A percentile compares a stretch with the other conserved stretches of the same genome.
These are phyloP conservation scores for Poicephalus gulielmi DNA, from an alignment of 2,113 vertebrate genomes.

Conservation along the genomic window DNA sequence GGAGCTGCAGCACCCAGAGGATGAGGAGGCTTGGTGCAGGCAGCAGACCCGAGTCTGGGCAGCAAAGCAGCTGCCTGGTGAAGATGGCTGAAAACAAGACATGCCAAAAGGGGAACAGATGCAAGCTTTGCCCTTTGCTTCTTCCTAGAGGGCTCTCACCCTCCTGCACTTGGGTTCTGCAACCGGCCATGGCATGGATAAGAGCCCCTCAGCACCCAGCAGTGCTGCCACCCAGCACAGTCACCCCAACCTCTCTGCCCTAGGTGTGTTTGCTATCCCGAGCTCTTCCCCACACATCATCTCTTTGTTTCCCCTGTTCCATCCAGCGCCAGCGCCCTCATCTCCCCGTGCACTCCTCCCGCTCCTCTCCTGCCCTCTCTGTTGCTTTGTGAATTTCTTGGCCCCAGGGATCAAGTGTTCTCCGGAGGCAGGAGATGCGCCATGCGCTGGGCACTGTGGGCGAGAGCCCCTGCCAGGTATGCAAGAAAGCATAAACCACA, in stretches of 20 bases:
- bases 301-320: neutral
- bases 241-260: neutral
- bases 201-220: neutral
- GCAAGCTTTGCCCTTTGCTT: neutral
- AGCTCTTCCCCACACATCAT: neutral
- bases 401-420: slow-evolving; percentile 45
- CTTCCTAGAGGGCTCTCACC: neutral
- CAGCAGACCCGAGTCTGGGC: neutral
- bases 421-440: slow-evolving; percentile 24
- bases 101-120: accelerated
- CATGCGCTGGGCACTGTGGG: slow-evolving; percentile 16
- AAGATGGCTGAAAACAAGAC: accelerated
- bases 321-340: neutral
- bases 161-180: neutral
- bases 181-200: accelerated
- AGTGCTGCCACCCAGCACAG: neutral
- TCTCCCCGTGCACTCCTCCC: neutral
- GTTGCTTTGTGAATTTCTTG: slow-evolving; percentile 11
- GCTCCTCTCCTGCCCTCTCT: neutral
- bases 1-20: neutral
- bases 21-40: neutral
- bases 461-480: neutral
- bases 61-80: neutral
- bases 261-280: accelerated
- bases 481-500: neutral